Evolutionary conservation across 2,797 vertebrate genomes (phyloP).

Genomic region (Podargus strigoides): DNA sequence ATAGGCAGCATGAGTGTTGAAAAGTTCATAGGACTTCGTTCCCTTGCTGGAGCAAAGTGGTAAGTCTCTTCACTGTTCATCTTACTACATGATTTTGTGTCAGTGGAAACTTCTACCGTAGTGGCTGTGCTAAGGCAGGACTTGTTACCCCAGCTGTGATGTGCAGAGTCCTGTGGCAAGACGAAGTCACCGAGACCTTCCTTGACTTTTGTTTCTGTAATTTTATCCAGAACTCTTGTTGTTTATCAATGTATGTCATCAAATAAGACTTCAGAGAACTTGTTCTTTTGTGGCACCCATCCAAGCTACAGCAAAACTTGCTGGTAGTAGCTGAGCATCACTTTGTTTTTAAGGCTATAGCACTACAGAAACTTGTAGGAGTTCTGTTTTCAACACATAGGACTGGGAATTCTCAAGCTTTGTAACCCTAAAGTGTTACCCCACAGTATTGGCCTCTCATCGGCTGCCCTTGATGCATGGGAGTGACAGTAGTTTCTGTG

Average conservation of each 20-base stretch:
- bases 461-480: not conserved
- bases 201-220: not conserved
- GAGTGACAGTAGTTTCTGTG: not conserved
- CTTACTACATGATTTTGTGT: not conserved
- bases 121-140: not conserved
- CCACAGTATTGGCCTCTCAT: not conserved
- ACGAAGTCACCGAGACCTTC: not conserved
- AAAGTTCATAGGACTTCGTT: not conserved
- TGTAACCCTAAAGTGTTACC: not conserved
- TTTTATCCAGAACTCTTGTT: not conserved
- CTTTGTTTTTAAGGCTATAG: not conserved
- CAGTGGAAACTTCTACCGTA: not conserved
- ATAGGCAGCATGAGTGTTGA: not conserved
- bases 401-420: not conserved
- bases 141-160: not conserved
- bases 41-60: not conserved
- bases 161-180: not conserved
- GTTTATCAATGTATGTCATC: not conserved
- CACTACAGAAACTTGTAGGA: not conserved
- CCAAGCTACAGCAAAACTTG: not conserved
- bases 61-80: not conserved
- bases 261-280: not conserved
- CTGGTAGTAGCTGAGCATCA: not conserved
- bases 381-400: not conserved
- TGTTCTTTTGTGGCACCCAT: not conserved